Evolutionary conservation across 37 sponge, comb jelly and placozoan species (phyloP).

Genomic region (Agelas oroides): DNA sequence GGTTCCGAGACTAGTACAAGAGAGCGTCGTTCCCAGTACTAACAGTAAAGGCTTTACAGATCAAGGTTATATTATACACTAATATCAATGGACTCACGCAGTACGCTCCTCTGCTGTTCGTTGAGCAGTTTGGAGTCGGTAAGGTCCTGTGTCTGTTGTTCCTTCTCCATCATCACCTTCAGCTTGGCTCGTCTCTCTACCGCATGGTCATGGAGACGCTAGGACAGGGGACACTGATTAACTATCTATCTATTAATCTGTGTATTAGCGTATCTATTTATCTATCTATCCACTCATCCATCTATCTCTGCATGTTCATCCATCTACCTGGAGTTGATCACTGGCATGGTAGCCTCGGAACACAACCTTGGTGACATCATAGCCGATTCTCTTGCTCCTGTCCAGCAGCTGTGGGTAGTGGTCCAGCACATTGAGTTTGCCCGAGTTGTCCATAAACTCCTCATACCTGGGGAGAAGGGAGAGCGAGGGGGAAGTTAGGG

Average conservation of each 20-base stretch:
- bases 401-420: slow-evolving; percentile 72
- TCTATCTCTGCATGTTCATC: too few species aligned
- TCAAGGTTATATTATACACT: too few species aligned
- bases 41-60: too few species aligned
- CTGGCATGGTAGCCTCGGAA: slow-evolving; percentile 87
- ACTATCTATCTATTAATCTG: too few species aligned
- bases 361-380: slow-evolving; percentile 82
- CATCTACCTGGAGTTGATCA: slow-evolving; percentile 74
- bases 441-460: slow-evolving; percentile 88
- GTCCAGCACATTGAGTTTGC: slow-evolving; percentile 72
- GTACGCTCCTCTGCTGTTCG: slow-evolving; percentile 56
- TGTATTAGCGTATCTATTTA: too few species aligned
- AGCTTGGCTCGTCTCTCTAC: slow-evolving; percentile 71
- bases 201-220: slow-evolving; percentile 54
- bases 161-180: slow-evolving; percentile 78
- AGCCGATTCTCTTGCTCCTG: slow-evolving; percentile 77
- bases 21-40: too few species aligned
- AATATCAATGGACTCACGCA: slow-evolving; percentile 71
- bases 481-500: background rate
- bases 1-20: too few species aligned
- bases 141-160: slow-evolving; percentile 78
- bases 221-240: background rate
- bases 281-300: too few species aligned
- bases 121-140: slow-evolving; percentile 83
- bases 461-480: slow-evolving; percentile 66